A percentile compares a stretch with the other conserved stretches of the same genome.
These are phyloP conservation scores for Clarias fuscus DNA, from an alignment of 2,797 vertebrate genomes.

Conservation along the genomic window DNA sequence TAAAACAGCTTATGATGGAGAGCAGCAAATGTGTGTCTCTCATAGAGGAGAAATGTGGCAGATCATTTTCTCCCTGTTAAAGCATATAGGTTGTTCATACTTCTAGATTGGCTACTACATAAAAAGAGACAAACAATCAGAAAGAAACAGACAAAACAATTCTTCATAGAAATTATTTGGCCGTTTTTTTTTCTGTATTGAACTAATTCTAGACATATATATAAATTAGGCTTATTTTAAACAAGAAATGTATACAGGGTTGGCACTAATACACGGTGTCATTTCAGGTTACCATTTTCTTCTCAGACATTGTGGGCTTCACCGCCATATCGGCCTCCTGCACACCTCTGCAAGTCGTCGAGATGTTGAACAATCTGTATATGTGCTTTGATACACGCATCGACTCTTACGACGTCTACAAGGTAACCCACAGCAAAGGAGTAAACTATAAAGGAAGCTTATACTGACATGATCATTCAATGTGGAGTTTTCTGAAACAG, in stretches of 20 bases:
- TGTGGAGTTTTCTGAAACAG: constrained; percentile 56
- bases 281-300: constrained; percentile 87
- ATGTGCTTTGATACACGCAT: constrained; percentile 89
- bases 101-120: neutral
- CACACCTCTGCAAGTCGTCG: constrained; percentile 83
- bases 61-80: constrained; percentile 55
- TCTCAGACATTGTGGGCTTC: constrained; percentile 90
- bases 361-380: constrained; percentile 89
- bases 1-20: constrained; percentile 73
- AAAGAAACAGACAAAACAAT: neutral
- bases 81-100: constrained; percentile 4
- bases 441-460: neutral
- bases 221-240: neutral
- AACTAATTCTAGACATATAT: neutral
- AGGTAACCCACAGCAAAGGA: constrained; percentile 70
- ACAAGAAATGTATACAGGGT: neutral
- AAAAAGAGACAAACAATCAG: neutral
- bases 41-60: constrained; percentile 67
- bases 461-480: too few relatives aligned
- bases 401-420: constrained; percentile 86
- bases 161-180: neutral
- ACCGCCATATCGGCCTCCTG: constrained; percentile 88
- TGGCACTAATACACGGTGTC: neutral
- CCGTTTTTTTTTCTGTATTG: neutral
- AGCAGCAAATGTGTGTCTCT: constrained; percentile 65